phyloP scores from a whole-genome alignment of 2,888 invertebrate genomes.

The Ornithoptera alexandrae region DNA sequence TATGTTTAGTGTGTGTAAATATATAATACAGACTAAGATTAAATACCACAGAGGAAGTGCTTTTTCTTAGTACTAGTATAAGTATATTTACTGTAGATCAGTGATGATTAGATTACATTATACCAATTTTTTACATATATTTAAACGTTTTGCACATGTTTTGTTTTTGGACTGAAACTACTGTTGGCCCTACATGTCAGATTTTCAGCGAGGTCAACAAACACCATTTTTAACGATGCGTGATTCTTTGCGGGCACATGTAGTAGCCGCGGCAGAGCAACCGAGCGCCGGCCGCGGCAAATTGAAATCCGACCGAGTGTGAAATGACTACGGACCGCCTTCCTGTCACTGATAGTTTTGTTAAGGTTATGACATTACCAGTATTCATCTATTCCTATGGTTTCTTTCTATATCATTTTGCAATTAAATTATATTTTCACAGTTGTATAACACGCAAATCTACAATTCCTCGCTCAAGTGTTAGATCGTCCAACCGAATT shows the following conservation, averaged over 20 bases:
- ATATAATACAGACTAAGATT: no score
- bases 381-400: neutral
- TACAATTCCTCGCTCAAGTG: neutral
- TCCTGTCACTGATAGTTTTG: conserved; percentile 57
- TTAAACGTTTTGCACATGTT: no score
- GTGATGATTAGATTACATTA: no score
- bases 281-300: conserved; percentile 63
- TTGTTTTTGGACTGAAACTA: conserved; percentile 16
- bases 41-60: no score
- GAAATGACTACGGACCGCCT: conserved; percentile 70
- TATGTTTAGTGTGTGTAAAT: no score
- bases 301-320: conserved; percentile 76
- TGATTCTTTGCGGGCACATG: conserved; percentile 28
- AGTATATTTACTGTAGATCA: no score
- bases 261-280: conserved; percentile 54
- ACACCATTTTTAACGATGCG: conserved; percentile 29
- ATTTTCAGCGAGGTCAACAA: conserved; percentile 21
- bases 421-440: neutral
- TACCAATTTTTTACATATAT: no score
- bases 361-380: conserved; percentile 27
- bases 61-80: no score
- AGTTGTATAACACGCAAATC: neutral
- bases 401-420: neutral
- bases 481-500: no score
- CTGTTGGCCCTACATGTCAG: conserved; percentile 15